Base-by-base conservation (phyloP, 2,888 invertebrate genomes). In the Dicyrtoma fusca region DNA sequence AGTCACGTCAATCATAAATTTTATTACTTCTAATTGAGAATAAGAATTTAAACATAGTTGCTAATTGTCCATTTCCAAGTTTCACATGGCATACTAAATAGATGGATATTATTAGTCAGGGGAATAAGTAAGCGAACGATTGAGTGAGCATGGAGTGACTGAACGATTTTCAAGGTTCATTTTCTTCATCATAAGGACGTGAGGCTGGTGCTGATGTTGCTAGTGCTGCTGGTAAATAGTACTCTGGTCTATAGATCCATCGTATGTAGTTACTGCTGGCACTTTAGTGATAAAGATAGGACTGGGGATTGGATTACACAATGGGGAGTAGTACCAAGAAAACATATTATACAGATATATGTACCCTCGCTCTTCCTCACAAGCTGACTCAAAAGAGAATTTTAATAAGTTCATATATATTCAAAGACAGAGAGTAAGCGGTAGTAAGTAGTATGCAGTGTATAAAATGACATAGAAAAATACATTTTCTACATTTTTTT, bases 11-110 rank as follows among this genome's bases (percentile, higher is more conserved):
- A 44, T 45, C 21, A 21, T 45, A 17, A 21, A 21, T 63, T 63
- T 63, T 45, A 63, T 45, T 61, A 34, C 42, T 61, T 61, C 61
- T 61, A 61, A 61, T 61, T 61, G 61, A 61, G 42, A 42, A 63
- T 61, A 42, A 61, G 17, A 42, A 63, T 63, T 61, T 61, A 42
- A 42, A 61, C 42, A 19, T 63, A 45, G 44, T 45, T 63, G 62
- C 62, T 63, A 63, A 63, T 44, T 63, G 44, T 21, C 13, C 17
- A 45, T 44, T 45, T 44, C 23, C 45, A 63, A 63, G 45, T 21
- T 63, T 44, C 61, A 25, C 57, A 25, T 57, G 57, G 23, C 23
- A 57, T 57, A 57, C 23, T 57, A 26, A n/a, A 21, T 11, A 57
- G 57, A 57, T 25, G 21, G 23, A 23, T 53, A 23, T 53, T 23